A percentile compares a stretch with the other conserved stretches of the same genome.
These are phyloP conservation scores for Atethmia centrago DNA, from an alignment of 2,888 invertebrate species.

Conservation along the genomic window DNA sequence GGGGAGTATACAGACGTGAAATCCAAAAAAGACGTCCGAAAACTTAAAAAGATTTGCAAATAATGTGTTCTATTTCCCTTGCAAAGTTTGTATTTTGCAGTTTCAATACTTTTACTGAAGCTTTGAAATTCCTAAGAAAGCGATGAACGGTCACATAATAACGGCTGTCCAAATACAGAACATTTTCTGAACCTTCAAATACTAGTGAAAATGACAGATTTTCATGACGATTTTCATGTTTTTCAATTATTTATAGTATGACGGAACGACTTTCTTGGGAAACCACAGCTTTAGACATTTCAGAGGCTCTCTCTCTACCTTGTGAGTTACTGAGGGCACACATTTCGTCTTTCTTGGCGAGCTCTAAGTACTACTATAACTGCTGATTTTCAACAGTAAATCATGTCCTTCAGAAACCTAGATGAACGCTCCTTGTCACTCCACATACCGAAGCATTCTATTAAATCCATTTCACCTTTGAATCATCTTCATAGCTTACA, in stretches of 20 bases:
- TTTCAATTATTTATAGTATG: too few species aligned
- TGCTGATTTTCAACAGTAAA: background rate
- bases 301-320: background rate
- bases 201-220: background rate
- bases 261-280: background rate
- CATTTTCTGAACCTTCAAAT: background rate
- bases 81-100: background rate
- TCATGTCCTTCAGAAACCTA: background rate
- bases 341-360: background rate
- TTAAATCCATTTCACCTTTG: slow-evolving; percentile 3
- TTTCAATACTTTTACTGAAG: background rate
- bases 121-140: background rate
- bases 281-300: background rate
- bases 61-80: background rate
- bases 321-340: background rate
- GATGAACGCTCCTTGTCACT: too few species aligned
- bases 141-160: background rate
- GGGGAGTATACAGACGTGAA: background rate
- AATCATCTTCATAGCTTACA: slow-evolving; percentile 5
- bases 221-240: too few species aligned
- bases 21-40: background rate
- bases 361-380: background rate
- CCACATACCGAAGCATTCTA: background rate
- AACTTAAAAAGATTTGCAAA: too few species aligned
- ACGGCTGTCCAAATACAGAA: background rate